Base-by-base conservation (phyloP, 2,113 vertebrate species). In the Zosterops lateralis region DNA sequence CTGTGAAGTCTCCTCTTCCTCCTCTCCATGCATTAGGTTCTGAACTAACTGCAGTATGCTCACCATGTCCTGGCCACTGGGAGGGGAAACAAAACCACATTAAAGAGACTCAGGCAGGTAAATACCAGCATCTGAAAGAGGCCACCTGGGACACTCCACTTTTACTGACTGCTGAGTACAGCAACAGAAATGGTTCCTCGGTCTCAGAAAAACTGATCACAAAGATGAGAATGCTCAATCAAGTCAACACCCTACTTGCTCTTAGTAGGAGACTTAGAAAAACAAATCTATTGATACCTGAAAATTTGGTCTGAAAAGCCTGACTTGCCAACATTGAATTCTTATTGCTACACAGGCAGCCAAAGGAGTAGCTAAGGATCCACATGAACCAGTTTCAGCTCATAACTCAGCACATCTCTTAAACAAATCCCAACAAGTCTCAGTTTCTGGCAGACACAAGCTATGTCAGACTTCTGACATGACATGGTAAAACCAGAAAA, bases 21-120 rank as follows among this genome's bases (percentile, higher is more conserved):
- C 98, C 6, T 99, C 98, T 76, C 98, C 99, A 10, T 99, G 98
- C 97, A 99, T 99, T 10, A 99, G 98, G 77, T 98, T 99, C 94
- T 99, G 99, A 56, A 99, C 98, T 25, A 99, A 92, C 89, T 98
- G 98, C 45, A 99, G 98, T 31, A 99, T 98, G 92, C 98, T 98
- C 89, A 98, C 97, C 94, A 99, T 98, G 66, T 99, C 98, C 91
- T 99, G 99, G 48, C 99, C 99, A 79, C 99, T 99, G 96, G 17
- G 8, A 68, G 3, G 11, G n/a, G 17, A 80, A 81, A 87, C 11
- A 90, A 76, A 58, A 6, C 1, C 66, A 76, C 10, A 29, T 17
- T 1, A 21, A 42, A 57, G 60, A 16, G 44, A 15, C 48, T 36
- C 32, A 34, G 28, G 15, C 42, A 45, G 26, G 9, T 13, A 53